Evolutionary conservation across 2,797 vertebrate genomes (phyloP).

Genomic region (Jordanella pulchra): DNA sequence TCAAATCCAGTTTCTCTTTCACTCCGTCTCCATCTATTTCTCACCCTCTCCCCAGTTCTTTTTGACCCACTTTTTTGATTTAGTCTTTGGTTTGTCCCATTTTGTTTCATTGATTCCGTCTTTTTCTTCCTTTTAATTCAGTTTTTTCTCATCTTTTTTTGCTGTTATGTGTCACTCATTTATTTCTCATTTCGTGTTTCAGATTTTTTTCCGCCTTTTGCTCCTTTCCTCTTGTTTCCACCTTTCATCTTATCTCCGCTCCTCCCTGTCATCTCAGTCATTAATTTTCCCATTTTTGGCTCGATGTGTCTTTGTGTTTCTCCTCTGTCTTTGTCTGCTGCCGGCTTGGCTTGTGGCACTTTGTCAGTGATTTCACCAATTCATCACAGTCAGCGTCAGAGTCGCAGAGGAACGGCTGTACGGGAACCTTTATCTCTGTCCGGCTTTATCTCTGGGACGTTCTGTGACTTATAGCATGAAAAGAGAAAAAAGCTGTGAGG

Average conservation of each 20-base stretch:
- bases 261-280: constrained; percentile 38
- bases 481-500: not conserved
- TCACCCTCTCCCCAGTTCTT: not conserved
- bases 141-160: constrained; percentile 7
- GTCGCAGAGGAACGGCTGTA: constrained; percentile 24
- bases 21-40: constrained; percentile 40
- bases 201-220: constrained; percentile 16
- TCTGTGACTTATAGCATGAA: constrained; percentile 12
- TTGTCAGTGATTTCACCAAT: constrained; percentile 69
- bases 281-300: constrained; percentile 42
- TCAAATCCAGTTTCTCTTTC: constrained; percentile 52
- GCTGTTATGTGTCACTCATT: constrained; percentile 33
- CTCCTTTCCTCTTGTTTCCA: constrained; percentile 20
- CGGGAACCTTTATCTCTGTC: constrained; percentile 5
- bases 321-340: constrained; percentile 25
- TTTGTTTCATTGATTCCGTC: constrained; percentile 27
- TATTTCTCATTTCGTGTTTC: constrained; percentile 26
- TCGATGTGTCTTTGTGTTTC: constrained; percentile 21
- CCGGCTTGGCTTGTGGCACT: constrained; percentile 37
- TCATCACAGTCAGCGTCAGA: constrained; percentile 54
- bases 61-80: constrained; percentile 33
- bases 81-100: constrained; percentile 3
- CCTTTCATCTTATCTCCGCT: constrained; percentile 1
- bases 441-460: constrained; percentile 8
- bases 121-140: constrained; percentile 8